Base-by-base conservation (phyloP, 2,113 vertebrate species). In the Melozone crissalis region DNA sequence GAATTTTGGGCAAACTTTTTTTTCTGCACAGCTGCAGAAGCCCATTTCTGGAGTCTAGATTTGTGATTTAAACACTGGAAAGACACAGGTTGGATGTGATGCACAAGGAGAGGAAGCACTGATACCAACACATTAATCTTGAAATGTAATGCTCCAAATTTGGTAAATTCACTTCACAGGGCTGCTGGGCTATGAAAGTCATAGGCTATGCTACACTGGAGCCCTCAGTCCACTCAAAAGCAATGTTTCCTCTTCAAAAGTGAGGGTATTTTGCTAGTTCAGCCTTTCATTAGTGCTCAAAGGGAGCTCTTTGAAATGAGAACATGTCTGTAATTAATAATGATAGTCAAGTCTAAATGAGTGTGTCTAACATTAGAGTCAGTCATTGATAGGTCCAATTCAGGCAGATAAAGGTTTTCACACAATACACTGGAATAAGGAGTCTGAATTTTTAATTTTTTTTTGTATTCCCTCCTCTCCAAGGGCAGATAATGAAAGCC, bases 1-100 rank as follows among this genome's bases (percentile, higher is more conserved):
- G 78, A 86, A 95, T 90, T 93, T 90, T 30, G 81, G 65, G 63
- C 33, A 71, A 94, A 78, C 22, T 82, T 77, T 77, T 86, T 86
- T 55, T 44, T n/a, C 33, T 52, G 66, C 85, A 89, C 90, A 94
- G 91, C 95, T 96, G 93, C 67, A 84, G 31, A 20, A 68, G n/a
- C 41, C 43, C 37, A 57, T 72, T 92, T 90, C 72, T 59, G 54
- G 47, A 79, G 30, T 41, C 52, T 75, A 43, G 37, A 95, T 85
- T 89, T 72, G 79, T n/a, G 57, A 82, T 59, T 79, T 39, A 58
- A 82, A 35, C 33, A 58, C 27, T 62, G 61, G 55, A 76, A 74
- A 79, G 67, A 74, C 28, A 43, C 1, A 80, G 79, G 65, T 81
- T 73, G 57, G 30, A 27, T 13, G 63, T 13, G 5, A 4, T 23